Evolutionary conservation across 2,888 invertebrate species (phyloP), one percentile per base, ranked within the genome.

Genomic region (Chrysomela aeneicollis): DNA sequence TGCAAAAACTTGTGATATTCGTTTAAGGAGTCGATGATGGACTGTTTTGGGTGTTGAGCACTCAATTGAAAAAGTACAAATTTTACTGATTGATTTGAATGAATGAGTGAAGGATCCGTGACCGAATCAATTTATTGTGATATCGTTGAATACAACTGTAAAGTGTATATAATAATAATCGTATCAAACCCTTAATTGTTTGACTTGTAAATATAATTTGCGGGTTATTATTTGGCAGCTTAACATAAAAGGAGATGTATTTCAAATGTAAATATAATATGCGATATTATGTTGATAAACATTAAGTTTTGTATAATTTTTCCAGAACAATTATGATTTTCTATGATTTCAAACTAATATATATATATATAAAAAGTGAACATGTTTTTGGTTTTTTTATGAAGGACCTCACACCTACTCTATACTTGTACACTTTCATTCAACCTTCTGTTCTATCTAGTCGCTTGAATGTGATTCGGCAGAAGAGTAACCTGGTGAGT

Each of bases 1-100:
- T 61, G 67, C 59, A 60, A 55, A 49, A 21, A 15, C 42, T 18
- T 76, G 71, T 69, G 69, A 69, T 71, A 69, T 67, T 63, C 21
- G 47, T 15, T 58, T 53, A 46, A 57, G 47, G 59, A 32, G 17
- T 47, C 35, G n/a, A n/a, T n/a, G 26, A 51, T 26, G 8, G 22
- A 4, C 8, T 21, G 8, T 6, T 46, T 61, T 35, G 55, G 66
- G 71, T 71, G 71, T 67, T 35, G 66, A 67, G 63, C 69, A 58
- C 67, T 69, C 57, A 37, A 46, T 12, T 66, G 51, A 6, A 3
- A 32, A 35, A 52, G 54, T 61, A 49, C 32, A 35, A n/a, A 17
- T 57, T 46, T 35, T 55, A 57, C 10, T 15, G 26, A 57, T 57
- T 46, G 46, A 46, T 46, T 26, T 2, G 19, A 17, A 42, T 22